phyloP scores from a whole-genome alignment of 2,888 invertebrate genomes.

The Euphydryas editha region DNA sequence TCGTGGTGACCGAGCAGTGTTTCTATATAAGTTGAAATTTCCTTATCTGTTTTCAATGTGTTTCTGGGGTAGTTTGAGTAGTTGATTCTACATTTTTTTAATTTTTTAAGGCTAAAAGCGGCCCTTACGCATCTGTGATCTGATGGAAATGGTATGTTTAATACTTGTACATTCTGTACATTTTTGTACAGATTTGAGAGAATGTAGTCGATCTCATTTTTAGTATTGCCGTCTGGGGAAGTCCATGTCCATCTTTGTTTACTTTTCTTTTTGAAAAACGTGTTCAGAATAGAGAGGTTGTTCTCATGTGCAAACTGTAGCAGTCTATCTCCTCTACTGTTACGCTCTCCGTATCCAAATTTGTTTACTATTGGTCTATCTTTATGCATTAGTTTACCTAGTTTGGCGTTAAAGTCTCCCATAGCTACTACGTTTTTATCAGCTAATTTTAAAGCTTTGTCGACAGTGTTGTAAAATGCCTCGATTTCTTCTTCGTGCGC shows the following conservation, averaged over 20 bases:
- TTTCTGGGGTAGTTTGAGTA: background rate
- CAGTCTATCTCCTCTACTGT: constrained; percentile 28
- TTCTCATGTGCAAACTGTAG: constrained; percentile 40
- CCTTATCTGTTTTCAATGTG: constrained; percentile 9
- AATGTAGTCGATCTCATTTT: constrained; percentile 36
- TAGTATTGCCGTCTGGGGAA: constrained; percentile 25
- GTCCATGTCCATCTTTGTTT: constrained; percentile 37
- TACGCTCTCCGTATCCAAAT: constrained; percentile 30
- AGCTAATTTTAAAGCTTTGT: constrained; percentile 27
- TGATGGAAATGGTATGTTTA: constrained; percentile 23
- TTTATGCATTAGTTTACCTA: background rate
- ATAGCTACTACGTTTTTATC: constrained; percentile 12
- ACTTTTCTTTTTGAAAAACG: constrained; percentile 30
- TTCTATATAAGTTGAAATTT: constrained; percentile 8
- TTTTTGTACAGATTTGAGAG: constrained; percentile 26
- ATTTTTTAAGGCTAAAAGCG: constrained; percentile 7
- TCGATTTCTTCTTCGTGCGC: constrained; percentile 10
- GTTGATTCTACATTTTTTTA: constrained; percentile 1
- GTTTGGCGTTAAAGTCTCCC: constrained; percentile 13
- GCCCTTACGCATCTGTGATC: constrained; percentile 31
- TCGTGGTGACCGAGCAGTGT: background rate
- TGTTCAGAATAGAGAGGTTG: constrained; percentile 40
- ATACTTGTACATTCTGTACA: constrained; percentile 24
- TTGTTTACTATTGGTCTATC: constrained; percentile 21
- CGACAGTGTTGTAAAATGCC: constrained; percentile 17